phyloP scores from a whole-genome alignment of 2,888 invertebrate species.

The Terebella lapidaria region DNA sequence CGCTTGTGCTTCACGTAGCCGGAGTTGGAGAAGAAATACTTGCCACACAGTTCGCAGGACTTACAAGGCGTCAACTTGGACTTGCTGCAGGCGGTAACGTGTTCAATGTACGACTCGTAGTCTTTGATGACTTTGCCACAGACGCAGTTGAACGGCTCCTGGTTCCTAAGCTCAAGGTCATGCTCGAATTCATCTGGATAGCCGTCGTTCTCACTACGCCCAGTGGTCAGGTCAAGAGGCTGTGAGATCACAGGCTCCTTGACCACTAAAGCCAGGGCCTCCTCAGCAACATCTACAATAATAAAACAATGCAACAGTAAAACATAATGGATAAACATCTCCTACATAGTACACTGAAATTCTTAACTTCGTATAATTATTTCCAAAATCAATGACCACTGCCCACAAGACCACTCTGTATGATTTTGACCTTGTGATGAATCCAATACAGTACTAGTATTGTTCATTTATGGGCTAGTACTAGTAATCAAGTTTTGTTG shows the following conservation, averaged over 20 bases:
- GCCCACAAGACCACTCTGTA: not conserved
- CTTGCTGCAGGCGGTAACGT: constrained; percentile 14
- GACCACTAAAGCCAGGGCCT: constrained; percentile 15
- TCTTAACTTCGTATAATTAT: no score
- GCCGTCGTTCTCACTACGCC: constrained; percentile 9
- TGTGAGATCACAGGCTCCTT: constrained; percentile 13
- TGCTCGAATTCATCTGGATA: not conserved
- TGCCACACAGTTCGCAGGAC: constrained; percentile 22
- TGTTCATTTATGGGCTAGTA: no score
- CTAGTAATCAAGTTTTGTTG: no score
- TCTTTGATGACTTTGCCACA: constrained; percentile 12
- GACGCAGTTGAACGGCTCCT: constrained; percentile 14
- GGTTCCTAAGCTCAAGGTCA: not conserved
- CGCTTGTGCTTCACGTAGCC: constrained; percentile 25
- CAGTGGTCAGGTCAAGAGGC: constrained; percentile 23
- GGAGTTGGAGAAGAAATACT: constrained; percentile 23
- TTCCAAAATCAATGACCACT: no score
- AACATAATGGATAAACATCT: no score
- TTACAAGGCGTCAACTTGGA: constrained; percentile 18
- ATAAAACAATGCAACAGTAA: not conserved
- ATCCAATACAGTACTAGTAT: no score
- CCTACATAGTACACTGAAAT: no score
- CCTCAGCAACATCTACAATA: not conserved
- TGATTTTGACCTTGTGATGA: not conserved
- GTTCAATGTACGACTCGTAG: constrained; percentile 16